Evolutionary conservation across 2,888 invertebrate genomes (phyloP).

Genomic region (Drosophila setosimentum): DNA sequence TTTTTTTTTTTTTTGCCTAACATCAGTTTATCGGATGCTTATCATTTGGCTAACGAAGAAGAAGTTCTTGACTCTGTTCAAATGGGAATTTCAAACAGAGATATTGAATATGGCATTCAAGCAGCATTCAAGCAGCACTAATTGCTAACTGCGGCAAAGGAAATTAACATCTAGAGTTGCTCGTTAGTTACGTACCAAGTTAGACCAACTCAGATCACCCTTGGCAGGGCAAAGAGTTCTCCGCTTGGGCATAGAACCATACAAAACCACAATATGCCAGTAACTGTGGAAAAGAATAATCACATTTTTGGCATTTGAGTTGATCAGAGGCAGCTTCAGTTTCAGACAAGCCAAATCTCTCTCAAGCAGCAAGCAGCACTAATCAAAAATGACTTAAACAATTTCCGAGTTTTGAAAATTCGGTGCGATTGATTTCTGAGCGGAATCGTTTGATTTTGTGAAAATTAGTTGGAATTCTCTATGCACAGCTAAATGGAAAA

Average conservation of each 20-base stretch:
- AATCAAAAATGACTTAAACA: background rate
- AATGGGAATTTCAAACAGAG: background rate
- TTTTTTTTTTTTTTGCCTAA: background rate
- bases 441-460: background rate
- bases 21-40: background rate
- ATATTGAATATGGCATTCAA: background rate
- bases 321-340: background rate
- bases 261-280: background rate
- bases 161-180: background rate
- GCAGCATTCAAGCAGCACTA: background rate
- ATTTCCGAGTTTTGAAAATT: constrained; percentile 1
- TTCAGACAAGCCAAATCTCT: background rate
- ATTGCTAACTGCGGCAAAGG: background rate
- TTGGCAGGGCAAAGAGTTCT: background rate
- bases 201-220: background rate
- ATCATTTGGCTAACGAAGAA: background rate
- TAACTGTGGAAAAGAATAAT: background rate
- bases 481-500: background rate
- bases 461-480: background rate
- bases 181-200: background rate
- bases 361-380: background rate
- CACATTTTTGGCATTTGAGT: background rate
- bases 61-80: background rate
- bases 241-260: background rate
- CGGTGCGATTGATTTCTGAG: background rate